Conservation (phyloP, 92 coral and sea anemone species). For the Heteractis magnifica region DNA sequence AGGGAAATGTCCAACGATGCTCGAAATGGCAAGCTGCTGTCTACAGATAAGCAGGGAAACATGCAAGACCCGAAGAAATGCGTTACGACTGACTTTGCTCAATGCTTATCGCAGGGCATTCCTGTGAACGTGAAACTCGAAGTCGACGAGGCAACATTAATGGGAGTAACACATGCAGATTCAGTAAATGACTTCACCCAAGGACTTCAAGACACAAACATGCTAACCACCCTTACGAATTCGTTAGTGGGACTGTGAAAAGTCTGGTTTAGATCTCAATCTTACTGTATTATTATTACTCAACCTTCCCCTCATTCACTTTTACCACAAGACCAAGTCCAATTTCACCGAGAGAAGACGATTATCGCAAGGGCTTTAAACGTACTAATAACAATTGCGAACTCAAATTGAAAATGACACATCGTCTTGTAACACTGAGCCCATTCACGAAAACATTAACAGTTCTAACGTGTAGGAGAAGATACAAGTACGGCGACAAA, state of each 20-base stretch:
- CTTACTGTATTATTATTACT: constrained; percentile 20
- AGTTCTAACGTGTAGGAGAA: constrained; percentile 19
- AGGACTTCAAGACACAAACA: constrained; percentile 91
- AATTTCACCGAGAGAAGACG: constrained; percentile 7
- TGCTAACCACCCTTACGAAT: constrained; percentile 93
- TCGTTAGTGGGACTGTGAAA: constrained; percentile 94
- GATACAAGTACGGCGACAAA: constrained; percentile 16
- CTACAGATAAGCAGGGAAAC: constrained; percentile 66
- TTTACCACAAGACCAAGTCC: constrained; percentile 19
- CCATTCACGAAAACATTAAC: constrained; percentile 40
- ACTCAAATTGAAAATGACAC: constrained; percentile 32
- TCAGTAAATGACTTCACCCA: constrained; percentile 85
- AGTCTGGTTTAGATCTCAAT: constrained; percentile 33
- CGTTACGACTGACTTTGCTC: constrained; percentile 76
- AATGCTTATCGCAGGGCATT: constrained; percentile 69
- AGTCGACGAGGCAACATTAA: constrained; percentile 79
- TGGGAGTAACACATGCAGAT: constrained; percentile 78
- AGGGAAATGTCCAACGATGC: constrained; percentile 85
- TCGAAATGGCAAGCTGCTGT: constrained; percentile 76
- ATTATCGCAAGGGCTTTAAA: constrained; percentile 11
- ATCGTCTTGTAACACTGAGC: constrained; percentile 29
- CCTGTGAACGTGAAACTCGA: constrained; percentile 91
- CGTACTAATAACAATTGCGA: constrained; percentile 20
- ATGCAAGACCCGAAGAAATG: constrained; percentile 81
- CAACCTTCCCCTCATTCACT: constrained; percentile 32